phyloP scores from a whole-genome alignment of 2,888 invertebrate species.

The Drosophila emarginata region DNA sequence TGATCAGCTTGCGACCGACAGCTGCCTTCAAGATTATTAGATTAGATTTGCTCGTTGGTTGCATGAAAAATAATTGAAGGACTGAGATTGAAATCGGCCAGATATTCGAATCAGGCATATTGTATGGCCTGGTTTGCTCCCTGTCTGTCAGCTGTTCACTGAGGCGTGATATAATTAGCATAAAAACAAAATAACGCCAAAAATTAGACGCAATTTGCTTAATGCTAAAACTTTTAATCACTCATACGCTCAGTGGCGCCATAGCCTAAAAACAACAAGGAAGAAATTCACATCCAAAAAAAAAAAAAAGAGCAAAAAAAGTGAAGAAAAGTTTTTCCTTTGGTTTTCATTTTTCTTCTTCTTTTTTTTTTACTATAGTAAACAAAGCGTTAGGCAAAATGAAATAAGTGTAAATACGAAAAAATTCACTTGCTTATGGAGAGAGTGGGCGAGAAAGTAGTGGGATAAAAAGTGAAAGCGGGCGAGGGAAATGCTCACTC shows the following conservation, averaged over 20 bases:
- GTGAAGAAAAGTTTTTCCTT: neutral
- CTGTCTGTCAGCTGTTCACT: conserved; percentile 58
- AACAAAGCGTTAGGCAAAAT: conserved; percentile 63
- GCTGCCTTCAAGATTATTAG: conserved; percentile 47
- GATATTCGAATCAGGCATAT: conserved; percentile 25
- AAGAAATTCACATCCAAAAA: conserved; percentile 1
- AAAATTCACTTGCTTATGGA: conserved; percentile 19
- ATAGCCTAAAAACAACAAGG: conserved; percentile 31
- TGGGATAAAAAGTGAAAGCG: neutral
- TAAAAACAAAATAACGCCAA: conserved; percentile 30
- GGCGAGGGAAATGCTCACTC: conserved; percentile 52
- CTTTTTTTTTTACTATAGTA: conserved; percentile 42
- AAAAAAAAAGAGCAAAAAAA: neutral
- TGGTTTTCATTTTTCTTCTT: neutral
- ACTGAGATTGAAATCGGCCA: conserved; percentile 44
- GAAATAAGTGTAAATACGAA: conserved; percentile 72
- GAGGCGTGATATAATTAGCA: conserved; percentile 73
- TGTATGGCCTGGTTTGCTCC: conserved; percentile 43
- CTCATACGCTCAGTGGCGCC: conserved; percentile 67
- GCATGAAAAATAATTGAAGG: conserved; percentile 57
- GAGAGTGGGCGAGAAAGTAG: no score
- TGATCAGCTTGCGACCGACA: conserved; percentile 59
- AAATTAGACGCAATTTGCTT: conserved; percentile 66
- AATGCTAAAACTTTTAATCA: conserved; percentile 76
- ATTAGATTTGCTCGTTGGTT: conserved; percentile 59